Evolutionary conservation across 2,113 vertebrate genomes (phyloP), one percentile per base, ranked within the genome.

Genomic region (Leptodactylus fuscus): DNA sequence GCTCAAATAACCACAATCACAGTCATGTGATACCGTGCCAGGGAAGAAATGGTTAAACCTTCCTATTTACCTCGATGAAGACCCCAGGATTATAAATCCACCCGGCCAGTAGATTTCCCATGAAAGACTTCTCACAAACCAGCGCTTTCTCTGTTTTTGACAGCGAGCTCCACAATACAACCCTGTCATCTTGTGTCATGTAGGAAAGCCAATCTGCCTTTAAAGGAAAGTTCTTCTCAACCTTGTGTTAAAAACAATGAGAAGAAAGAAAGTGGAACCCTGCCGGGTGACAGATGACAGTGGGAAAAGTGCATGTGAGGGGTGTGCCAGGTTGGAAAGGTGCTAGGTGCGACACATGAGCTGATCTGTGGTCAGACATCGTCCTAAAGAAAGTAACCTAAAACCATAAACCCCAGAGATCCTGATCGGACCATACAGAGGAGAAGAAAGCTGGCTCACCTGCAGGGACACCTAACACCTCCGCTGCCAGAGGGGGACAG

Each of bases 181-280:
- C 16, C 32, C n/a, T 34, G 41, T 51, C 70, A 46, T 22, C 22
- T 24, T 58, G 10, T 77, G 74, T 22, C 34, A 51, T 5, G 7
- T 16, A 38, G 16, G 75, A 78, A 78, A 78, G 16, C 9, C 12
- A 55, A 80, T 80, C 53, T 60, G 77, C 10, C 77, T 27, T 18
- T 29, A 80, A 80, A 80, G 77, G 49, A 75, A 53, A 73, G 15
- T 16, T 62, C n/a, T 67, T 44, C 79, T 79, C 51, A 44, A 55
- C 12, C 3, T 46, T 49, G 24, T 46, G 16, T 15, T 16, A 62
- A 16, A 44, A 46, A 49, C 24, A 69, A 82, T 38, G 27, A 49
- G 32, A 73, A 38, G 34, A 41, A 49, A 36, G 27, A 29, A 71
- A 73, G 51, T 9, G 41, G 6, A 73, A 22, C 29, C 62, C 24